Conservation (phyloP, 1,140 invertebrate genomes). For the Grapholita molesta region DNA sequence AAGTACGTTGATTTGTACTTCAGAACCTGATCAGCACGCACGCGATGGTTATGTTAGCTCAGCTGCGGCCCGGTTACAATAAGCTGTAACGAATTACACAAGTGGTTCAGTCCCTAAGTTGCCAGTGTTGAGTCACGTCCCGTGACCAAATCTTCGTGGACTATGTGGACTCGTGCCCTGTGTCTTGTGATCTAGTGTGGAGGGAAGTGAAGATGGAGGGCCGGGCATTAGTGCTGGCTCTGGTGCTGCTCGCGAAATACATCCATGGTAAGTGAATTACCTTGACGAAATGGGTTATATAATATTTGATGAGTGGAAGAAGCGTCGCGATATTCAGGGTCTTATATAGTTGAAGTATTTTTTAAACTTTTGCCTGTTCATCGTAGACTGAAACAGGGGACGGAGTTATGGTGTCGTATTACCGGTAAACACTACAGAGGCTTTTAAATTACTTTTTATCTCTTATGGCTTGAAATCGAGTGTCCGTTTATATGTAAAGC, state of each 20-base stretch:
- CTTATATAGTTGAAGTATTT: no score
- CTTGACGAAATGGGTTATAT: no score
- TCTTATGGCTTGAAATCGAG: no score
- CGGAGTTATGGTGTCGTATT: no score
- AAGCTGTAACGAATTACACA: conserved; percentile 25
- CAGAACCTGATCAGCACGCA: not conserved
- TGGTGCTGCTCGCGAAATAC: not conserved
- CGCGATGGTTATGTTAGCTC: conserved; percentile 30
- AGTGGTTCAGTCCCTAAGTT: conserved; percentile 23
- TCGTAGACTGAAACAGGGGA: no score
- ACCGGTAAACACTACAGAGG: no score
- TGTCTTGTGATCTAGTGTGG: not conserved
- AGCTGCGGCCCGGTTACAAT: conserved; percentile 25
- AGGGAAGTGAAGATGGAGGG: not conserved
- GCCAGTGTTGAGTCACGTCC: not conserved
- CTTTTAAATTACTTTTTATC: no score
- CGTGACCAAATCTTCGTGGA: not conserved
- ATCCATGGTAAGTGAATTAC: not conserved
- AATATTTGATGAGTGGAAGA: no score
- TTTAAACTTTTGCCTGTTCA: no score
- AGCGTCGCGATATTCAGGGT: no score
- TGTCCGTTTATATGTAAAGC: no score
- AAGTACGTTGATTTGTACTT: not conserved
- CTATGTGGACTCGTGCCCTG: not conserved
- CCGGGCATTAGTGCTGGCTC: not conserved